A percentile compares a stretch with the other conserved stretches of the same genome.
phyloP scores from a whole-genome alignment of 2,113 vertebrate species.

The Stigmatopora nigra region DNA sequence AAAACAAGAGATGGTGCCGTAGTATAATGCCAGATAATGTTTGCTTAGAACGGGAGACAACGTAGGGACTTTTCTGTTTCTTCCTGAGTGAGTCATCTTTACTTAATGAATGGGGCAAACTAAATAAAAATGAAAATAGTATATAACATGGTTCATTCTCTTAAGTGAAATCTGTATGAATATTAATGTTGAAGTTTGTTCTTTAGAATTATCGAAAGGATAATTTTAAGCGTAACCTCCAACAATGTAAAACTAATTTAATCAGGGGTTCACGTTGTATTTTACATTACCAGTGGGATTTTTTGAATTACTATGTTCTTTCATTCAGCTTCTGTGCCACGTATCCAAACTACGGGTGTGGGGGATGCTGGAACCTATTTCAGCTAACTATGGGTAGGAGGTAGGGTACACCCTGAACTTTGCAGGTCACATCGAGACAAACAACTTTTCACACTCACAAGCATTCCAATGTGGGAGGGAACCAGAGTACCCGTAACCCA shows the following conservation, averaged over 20 bases:
- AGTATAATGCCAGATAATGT: slow-evolving; percentile 15
- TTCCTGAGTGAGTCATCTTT: slow-evolving; percentile 42
- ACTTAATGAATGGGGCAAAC: slow-evolving; percentile 38
- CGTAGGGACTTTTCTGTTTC: slow-evolving; percentile 35
- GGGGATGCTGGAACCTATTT: no score
- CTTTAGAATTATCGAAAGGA: not conserved
- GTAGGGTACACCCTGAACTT: no score
- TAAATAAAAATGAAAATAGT: slow-evolving; percentile 35
- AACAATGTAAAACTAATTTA: not conserved
- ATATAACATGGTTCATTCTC: slow-evolving; percentile 48
- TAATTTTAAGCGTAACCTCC: not conserved
- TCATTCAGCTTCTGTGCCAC: no score
- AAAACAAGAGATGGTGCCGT: slow-evolving; percentile 17
- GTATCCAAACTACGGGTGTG: no score
- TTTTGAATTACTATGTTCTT: not conserved
- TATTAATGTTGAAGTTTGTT: slow-evolving; percentile 1
- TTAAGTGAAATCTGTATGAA: slow-evolving; percentile 15
- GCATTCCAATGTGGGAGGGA: no score
- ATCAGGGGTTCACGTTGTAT: not conserved
- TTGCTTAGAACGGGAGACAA: slow-evolving; percentile 22
- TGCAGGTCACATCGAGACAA: no score
- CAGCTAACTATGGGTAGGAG: no score
- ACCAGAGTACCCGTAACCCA: no score
- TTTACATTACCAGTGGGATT: not conserved
- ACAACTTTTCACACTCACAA: no score